Conservation (phyloP, 2,888 invertebrate genomes). For the Nasonovia ribisnigri region DNA sequence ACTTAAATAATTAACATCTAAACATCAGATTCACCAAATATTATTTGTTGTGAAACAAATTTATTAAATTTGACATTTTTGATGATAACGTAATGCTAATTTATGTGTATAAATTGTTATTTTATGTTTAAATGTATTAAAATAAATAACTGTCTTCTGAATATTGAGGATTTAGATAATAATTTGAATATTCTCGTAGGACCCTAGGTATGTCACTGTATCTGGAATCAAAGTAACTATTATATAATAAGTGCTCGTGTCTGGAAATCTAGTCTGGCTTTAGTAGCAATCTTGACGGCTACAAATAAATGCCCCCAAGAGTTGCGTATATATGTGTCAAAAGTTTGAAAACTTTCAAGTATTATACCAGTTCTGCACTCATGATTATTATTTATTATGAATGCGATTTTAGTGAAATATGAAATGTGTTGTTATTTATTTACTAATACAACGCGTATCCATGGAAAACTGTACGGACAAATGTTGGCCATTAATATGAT, state of each 20-base stretch:
- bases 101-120: background rate
- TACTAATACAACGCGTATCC: background rate
- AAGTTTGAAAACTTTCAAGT: slow-evolving; percentile 40
- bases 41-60: background rate
- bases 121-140: background rate
- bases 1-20: background rate
- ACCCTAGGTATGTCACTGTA: background rate
- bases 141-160: background rate
- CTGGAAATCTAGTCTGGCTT: slow-evolving; percentile 37
- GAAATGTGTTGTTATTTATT: background rate
- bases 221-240: slow-evolving; percentile 15
- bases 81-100: too few species aligned
- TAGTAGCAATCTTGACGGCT: background rate
- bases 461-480: background rate
- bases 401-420: slow-evolving; percentile 20
- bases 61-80: background rate
- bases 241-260: slow-evolving; percentile 26
- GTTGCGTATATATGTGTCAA: slow-evolving; percentile 7
- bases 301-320: slow-evolving; percentile 16
- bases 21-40: background rate
- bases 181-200: background rate
- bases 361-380: background rate
- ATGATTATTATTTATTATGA: slow-evolving; percentile 25
- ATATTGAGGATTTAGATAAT: background rate
- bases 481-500: background rate